phyloP scores from a whole-genome alignment of 2,888 invertebrate genomes.

The Podabrus alpinus region DNA sequence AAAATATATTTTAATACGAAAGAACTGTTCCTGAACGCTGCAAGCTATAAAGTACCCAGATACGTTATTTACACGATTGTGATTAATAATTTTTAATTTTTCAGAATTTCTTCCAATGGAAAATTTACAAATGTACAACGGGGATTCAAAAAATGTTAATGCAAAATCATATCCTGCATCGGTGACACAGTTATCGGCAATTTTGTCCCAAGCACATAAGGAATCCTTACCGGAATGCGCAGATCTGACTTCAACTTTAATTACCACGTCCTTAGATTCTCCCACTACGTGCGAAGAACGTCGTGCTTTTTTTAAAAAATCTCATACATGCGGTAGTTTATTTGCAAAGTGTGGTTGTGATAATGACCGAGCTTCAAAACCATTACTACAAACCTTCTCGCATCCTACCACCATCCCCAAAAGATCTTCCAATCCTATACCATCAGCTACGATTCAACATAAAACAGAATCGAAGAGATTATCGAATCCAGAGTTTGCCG shows the following conservation, averaged over 20 bases:
- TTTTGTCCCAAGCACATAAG: conserved; percentile 46
- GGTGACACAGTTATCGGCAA: conserved; percentile 41
- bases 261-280: conserved; percentile 11
- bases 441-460: background rate
- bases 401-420: conserved; percentile 25
- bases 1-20: background rate
- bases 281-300: conserved; percentile 22
- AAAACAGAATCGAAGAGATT: conserved; percentile 29
- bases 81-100: background rate
- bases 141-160: background rate
- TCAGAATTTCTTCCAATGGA: background rate
- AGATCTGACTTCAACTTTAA: conserved; percentile 20
- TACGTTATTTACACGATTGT: background rate
- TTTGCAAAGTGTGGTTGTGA: conserved; percentile 55
- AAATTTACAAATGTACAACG: background rate
- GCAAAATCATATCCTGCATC: conserved; percentile 39
- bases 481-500: conserved; percentile 39
- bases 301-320: conserved; percentile 37
- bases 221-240: conserved; percentile 39
- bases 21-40: background rate
- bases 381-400: conserved; percentile 34
- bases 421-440: conserved; percentile 28
- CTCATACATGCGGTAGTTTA: conserved; percentile 55
- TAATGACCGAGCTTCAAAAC: conserved; percentile 36
- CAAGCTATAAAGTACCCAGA: background rate